Evolutionary conservation across 2,113 vertebrate species (phyloP).

Genomic region (Spilogale gracilis): DNA sequence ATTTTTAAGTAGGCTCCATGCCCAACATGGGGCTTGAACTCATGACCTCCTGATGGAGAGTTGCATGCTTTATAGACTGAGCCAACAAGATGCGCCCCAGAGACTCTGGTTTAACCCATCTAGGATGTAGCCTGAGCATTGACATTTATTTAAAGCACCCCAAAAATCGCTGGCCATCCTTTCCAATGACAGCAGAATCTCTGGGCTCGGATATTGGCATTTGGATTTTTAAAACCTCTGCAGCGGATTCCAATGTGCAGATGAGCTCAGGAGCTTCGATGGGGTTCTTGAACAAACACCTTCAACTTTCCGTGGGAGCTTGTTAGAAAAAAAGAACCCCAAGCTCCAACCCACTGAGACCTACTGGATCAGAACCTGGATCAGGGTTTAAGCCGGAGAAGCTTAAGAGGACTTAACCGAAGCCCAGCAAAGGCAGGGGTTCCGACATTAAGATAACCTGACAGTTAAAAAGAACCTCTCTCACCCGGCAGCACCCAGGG

Average conservation of each 20-base stretch:
- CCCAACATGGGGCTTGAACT: not conserved
- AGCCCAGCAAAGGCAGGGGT: not conserved
- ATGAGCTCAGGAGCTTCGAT: fast-evolving
- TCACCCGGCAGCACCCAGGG: not conserved
- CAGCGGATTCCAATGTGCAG: too few species aligned
- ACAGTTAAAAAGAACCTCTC: not conserved
- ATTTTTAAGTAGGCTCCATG: not conserved
- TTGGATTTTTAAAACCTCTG: not conserved
- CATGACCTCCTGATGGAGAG: not conserved
- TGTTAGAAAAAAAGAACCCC: not conserved
- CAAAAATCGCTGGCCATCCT: fast-evolving
- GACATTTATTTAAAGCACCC: not conserved
- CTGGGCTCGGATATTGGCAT: not conserved
- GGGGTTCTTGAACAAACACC: not conserved
- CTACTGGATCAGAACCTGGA: not conserved
- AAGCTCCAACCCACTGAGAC: not conserved
- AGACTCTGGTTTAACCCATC: not conserved
- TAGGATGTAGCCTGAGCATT: not conserved
- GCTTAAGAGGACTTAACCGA: too few species aligned
- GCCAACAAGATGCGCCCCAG: not conserved
- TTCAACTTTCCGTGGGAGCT: not conserved
- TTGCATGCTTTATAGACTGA: not conserved
- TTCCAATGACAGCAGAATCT: not conserved
- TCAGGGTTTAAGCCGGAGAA: not conserved
- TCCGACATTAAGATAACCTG: too few species aligned